These are phyloP conservation scores for Hippopotamyrus pictus DNA, from an alignment of 2,797 vertebrate species.

Conservation along the genomic window DNA sequence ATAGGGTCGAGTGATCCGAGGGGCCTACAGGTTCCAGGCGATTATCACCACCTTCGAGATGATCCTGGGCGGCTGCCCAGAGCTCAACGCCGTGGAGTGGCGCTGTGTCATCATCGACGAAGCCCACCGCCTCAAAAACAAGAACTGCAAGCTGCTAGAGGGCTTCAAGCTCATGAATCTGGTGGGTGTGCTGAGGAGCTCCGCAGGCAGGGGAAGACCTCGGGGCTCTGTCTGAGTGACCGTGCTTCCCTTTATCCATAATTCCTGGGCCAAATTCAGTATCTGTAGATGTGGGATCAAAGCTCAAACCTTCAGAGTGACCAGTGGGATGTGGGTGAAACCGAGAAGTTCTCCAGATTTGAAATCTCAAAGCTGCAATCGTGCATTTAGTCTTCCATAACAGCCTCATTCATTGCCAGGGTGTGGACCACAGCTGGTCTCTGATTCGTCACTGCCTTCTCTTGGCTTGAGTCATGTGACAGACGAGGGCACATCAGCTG, in stretches of 20 bases:
- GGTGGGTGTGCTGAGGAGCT: constrained; percentile 49
- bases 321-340: neutral
- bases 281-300: neutral
- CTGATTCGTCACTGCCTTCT: neutral
- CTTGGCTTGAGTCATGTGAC: neutral
- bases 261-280: neutral
- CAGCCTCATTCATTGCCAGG: neutral
- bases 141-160: constrained; percentile 97
- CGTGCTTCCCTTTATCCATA: neutral
- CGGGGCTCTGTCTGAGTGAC: neutral
- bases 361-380: neutral
- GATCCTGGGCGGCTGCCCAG: constrained; percentile 95
- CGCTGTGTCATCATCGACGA: constrained; percentile 96
- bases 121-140: constrained; percentile 96
- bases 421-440: neutral
- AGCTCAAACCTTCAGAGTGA: neutral
- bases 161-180: constrained; percentile 97
- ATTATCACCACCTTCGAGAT: constrained; percentile 98
- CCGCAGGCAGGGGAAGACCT: neutral
- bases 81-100: constrained; percentile 95
- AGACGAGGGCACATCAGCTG: neutral
- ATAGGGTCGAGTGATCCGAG: constrained; percentile 79
- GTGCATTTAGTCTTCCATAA: neutral
- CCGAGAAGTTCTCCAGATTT: neutral
- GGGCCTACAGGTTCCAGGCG: constrained; percentile 88